Base-by-base conservation (phyloP, 2,888 invertebrate genomes). In the Enchytraeus crypticus region DNA sequence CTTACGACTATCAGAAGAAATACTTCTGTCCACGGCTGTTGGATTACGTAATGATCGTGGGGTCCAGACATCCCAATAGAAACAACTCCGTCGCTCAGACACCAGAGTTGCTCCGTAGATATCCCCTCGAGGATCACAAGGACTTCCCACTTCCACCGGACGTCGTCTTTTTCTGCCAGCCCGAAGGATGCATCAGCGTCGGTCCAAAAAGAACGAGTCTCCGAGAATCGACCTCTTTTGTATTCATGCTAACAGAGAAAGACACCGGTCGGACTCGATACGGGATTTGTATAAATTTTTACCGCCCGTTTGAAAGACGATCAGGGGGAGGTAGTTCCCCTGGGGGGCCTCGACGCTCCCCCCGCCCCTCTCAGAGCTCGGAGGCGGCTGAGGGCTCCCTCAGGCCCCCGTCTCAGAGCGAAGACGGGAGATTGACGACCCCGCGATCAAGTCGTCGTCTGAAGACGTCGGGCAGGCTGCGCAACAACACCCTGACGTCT, bases 151-250 rank as follows among this genome's bases (percentile, higher is more conserved):
- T 99, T 72, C 96, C 98, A 0, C 83, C 92, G 75, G 98, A 99
- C 80, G 96, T 98, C 86, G 95, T 97, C 32, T 97, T 93, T 81
- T 98, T 98, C 82, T 98, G 98, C 77, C 98, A 99, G 80, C 98
- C 98, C 1, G 98, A 99, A 81, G 98, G 98, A 59, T 98, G 97
- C 79, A 88, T 82, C 57, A 82, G 81, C 65, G 89, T 92, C 64
- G 92, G 92, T 18, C 92, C 92, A 5, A 86, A 90, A 71, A 85
- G 77, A 4, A 72, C 76, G 72, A 76, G 75, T 60, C 69, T 78
- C 3, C 83, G 93, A 63, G 96, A 98, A 79, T 89, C 92, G 57
- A 89, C 90, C 32, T 95, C 96, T 21, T 98, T 98, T 81, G 95
- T 97, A 21, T 98, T 97, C 79, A 92, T 92, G 8, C 84, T 98